A percentile compares a stretch with the other conserved stretches of the same genome.
Evolutionary conservation across 2,888 invertebrate species (phyloP).

Genomic region (Deroplatys truncata): DNA sequence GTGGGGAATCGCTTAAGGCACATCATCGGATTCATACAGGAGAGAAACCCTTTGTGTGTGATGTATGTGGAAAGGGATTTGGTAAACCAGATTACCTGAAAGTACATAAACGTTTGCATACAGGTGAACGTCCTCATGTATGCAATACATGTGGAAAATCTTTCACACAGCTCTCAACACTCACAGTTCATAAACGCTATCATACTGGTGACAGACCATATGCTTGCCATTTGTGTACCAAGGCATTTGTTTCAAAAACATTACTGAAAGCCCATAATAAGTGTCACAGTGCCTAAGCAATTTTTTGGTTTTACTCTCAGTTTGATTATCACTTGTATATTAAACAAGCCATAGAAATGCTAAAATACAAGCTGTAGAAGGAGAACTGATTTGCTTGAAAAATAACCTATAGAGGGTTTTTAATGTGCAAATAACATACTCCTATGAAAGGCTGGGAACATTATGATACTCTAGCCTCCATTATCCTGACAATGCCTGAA

Average conservation of each 20-base stretch:
- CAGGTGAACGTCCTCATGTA: constrained; percentile 34
- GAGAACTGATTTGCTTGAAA: too few species aligned
- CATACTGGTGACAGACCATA: constrained; percentile 39
- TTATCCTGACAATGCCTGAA: too few species aligned
- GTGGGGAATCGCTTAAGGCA: constrained; percentile 22
- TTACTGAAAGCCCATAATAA: constrained; percentile 24
- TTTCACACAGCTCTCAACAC: constrained; percentile 43
- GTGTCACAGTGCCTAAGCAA: constrained; percentile 1
- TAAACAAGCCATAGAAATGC: neutral
- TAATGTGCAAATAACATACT: too few species aligned
- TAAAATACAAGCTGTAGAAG: too few species aligned
- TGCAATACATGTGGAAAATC: constrained; percentile 40
- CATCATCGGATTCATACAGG: constrained; percentile 27
- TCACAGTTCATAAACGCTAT: constrained; percentile 43
- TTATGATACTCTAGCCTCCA: too few species aligned
- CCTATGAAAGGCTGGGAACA: too few species aligned
- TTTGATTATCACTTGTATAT: neutral
- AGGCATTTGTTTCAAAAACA: constrained; percentile 30
- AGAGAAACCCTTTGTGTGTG: constrained; percentile 29
- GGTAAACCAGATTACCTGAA: constrained; percentile 36
- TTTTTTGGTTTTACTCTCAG: constrained; percentile 31
- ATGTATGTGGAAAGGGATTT: constrained; percentile 40
- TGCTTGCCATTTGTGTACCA: constrained; percentile 38
- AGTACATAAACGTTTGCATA: constrained; percentile 40
- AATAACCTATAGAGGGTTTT: too few species aligned